Evolutionary conservation across 1,140 invertebrate genomes (phyloP).

Genomic region (Lasioglossum albipes): DNA sequence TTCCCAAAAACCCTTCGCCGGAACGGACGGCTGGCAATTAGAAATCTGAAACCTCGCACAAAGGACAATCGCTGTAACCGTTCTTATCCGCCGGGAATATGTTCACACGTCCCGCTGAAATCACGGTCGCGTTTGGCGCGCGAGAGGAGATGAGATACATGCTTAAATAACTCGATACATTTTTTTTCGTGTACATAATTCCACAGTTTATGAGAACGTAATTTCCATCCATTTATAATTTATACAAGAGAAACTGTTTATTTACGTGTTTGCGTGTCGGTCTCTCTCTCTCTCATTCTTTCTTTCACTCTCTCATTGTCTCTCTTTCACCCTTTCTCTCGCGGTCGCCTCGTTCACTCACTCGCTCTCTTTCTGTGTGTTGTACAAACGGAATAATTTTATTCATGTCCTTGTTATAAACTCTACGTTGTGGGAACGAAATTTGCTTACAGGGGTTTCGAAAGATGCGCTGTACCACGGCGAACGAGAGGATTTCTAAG

Average conservation of each 20-base stretch:
- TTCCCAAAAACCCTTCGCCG: constrained; percentile 4
- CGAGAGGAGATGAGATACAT: constrained; percentile 32
- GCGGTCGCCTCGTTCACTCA: no score
- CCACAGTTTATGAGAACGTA: constrained; percentile 35
- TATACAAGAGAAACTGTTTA: constrained; percentile 47
- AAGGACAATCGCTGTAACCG: constrained; percentile 10
- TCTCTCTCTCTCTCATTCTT: no score
- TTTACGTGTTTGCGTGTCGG: not conserved
- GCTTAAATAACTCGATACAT: constrained; percentile 34
- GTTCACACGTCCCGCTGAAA: constrained; percentile 43
- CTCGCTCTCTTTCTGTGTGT: constrained; percentile 14
- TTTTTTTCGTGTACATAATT: constrained; percentile 18
- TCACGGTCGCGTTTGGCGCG: constrained; percentile 30
- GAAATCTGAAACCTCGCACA: not conserved
- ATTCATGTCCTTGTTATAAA: constrained; percentile 51
- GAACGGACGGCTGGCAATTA: not conserved
- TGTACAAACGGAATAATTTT: constrained; percentile 49
- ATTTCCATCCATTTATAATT: constrained; percentile 40
- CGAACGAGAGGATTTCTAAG: constrained; percentile 18
- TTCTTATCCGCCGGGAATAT: constrained; percentile 5
- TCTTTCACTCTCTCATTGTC: no score
- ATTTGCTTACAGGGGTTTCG: constrained; percentile 41
- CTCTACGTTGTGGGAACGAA: constrained; percentile 48
- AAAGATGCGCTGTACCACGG: constrained; percentile 23
- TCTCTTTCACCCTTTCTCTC: no score